Evolutionary conservation across 2,797 vertebrate species (phyloP).

Genomic region (Rhadinocentrus ornatus): DNA sequence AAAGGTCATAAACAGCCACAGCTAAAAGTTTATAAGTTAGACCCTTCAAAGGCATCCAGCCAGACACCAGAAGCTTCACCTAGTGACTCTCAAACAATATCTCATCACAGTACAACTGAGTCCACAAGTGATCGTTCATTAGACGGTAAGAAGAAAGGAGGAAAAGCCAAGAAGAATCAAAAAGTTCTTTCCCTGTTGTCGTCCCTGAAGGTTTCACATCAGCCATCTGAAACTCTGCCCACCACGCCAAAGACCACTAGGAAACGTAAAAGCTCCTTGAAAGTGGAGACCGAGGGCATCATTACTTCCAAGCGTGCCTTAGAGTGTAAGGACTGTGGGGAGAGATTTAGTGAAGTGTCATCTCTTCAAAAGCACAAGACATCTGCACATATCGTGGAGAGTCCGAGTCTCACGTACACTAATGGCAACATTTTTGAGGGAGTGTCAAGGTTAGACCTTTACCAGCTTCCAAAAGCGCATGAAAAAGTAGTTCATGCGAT

Average conservation of each 20-base stretch:
- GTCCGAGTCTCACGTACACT: slow-evolving; percentile 73
- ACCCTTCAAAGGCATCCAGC: slow-evolving; percentile 74
- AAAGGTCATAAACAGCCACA: slow-evolving; percentile 87
- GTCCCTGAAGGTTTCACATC: slow-evolving; percentile 42
- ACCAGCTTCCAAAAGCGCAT: slow-evolving; percentile 61
- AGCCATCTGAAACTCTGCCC: slow-evolving; percentile 31
- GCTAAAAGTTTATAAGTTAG: slow-evolving; percentile 85
- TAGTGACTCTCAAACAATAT: slow-evolving; percentile 37
- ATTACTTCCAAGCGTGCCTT: slow-evolving; percentile 79
- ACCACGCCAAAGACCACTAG: slow-evolving; percentile 74
- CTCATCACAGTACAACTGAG: slow-evolving; percentile 35
- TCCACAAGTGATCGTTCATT: slow-evolving; percentile 21
- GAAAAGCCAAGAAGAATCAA: slow-evolving; percentile 68
- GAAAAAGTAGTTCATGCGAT: slow-evolving; percentile 51
- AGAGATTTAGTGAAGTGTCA: slow-evolving; percentile 78
- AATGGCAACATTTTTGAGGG: slow-evolving; percentile 80
- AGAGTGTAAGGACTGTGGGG: slow-evolving; percentile 83
- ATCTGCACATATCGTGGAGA: slow-evolving; percentile 73
- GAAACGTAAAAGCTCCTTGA: slow-evolving; percentile 78
- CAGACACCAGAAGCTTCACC: slow-evolving; percentile 49
- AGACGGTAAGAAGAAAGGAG: slow-evolving; percentile 66
- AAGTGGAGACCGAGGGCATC: slow-evolving; percentile 79
- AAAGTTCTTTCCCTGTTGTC: slow-evolving; percentile 68
- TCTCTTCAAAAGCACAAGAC: slow-evolving; percentile 83
- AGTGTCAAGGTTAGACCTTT: slow-evolving; percentile 58